phyloP scores from a whole-genome alignment of 30 jellyfish, hydroid and myxozoan genomes.

The Hydractinia symbiolongicarpus region DNA sequence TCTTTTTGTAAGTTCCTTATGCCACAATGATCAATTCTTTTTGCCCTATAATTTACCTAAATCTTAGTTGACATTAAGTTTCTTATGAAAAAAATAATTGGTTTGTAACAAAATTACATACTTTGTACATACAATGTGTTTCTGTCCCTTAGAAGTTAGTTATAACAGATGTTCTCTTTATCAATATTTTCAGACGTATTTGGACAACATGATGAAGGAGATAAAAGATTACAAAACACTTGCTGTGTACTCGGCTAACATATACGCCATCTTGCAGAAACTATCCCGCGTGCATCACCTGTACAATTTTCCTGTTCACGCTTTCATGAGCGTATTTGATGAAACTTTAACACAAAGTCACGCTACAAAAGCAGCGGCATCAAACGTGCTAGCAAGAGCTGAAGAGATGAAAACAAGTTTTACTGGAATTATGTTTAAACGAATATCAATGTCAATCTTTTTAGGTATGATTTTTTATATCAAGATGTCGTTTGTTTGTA shows the following conservation, averaged over 20 bases:
- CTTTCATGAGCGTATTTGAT: constrained; percentile 40
- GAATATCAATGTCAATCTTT: constrained; percentile 37
- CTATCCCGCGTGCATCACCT: constrained; percentile 22
- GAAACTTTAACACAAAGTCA: constrained; percentile 34
- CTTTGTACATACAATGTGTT: no score
- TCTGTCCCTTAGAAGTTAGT: no score
- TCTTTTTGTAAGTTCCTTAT: no score
- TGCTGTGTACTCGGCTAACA: constrained; percentile 26
- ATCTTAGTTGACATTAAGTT: no score
- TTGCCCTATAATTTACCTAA: no score
- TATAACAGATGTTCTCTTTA: no score
- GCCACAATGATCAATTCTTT: no score
- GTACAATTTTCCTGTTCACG: constrained; percentile 34
- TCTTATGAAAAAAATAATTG: no score
- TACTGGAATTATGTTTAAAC: constrained; percentile 36
- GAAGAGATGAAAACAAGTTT: constrained; percentile 42
- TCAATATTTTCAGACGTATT: no score
- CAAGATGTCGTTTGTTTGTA: no score
- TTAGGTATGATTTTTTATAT: constrained; percentile 21
- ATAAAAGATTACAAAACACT: constrained; percentile 38
- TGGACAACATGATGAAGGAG: constrained; percentile 23
- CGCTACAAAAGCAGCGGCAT: constrained; percentile 40
- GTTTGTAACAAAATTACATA: no score
- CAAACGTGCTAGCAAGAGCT: constrained; percentile 39
- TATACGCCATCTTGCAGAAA: constrained; percentile 29